phyloP scores from a whole-genome alignment of 2,797 vertebrate genomes.

The Danio tinwini region DNA sequence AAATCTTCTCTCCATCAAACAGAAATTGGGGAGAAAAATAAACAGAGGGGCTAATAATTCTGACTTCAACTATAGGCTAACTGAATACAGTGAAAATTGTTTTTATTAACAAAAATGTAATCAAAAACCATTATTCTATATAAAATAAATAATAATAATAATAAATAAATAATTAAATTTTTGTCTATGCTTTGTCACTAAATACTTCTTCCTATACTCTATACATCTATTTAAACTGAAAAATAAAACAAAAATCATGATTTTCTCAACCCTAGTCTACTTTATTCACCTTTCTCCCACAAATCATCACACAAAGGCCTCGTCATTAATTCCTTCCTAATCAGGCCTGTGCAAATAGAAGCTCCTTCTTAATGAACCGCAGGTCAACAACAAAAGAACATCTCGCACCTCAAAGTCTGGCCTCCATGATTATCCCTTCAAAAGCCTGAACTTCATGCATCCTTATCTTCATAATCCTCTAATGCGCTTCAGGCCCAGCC shows the following conservation, averaged over 20 bases:
- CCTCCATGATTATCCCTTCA: slow-evolving; percentile 39
- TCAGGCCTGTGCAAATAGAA: slow-evolving; percentile 34
- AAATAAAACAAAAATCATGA: slow-evolving; percentile 3
- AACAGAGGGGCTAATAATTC: too few species aligned
- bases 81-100: too few species aligned
- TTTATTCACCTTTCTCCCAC: not conserved
- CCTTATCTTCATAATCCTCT: slow-evolving; percentile 59
- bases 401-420: slow-evolving; percentile 61
- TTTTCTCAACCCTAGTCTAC: not conserved
- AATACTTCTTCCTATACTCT: too few species aligned
- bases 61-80: too few species aligned
- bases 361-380: slow-evolving; percentile 41
- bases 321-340: not conserved
- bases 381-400: slow-evolving; percentile 35
- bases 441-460: slow-evolving; percentile 43
- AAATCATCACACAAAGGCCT: slow-evolving; percentile 1
- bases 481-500: slow-evolving; percentile 42
- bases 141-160: too few species aligned
- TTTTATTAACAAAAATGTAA: too few species aligned
- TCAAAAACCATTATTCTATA: too few species aligned
- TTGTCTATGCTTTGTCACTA: too few species aligned
- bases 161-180: too few species aligned
- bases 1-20: too few species aligned
- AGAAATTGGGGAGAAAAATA: too few species aligned
- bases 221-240: too few species aligned